Evolutionary conservation across 2,888 invertebrate genomes (phyloP), one percentile per base, ranked within the genome.

Genomic region (Chrysolina americana): DNA sequence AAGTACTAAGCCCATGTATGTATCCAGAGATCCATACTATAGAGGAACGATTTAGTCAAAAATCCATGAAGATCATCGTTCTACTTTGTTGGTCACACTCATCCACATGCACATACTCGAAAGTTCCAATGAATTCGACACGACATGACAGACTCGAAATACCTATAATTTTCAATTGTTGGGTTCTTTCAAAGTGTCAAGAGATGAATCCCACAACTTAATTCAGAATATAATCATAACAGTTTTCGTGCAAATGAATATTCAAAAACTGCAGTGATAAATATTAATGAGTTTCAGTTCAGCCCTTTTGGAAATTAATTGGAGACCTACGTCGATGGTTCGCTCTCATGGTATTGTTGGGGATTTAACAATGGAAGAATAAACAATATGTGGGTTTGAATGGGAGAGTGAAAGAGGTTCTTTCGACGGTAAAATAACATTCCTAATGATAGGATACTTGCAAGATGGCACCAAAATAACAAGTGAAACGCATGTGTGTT

Each of bases 321-420:
- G 41, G 48, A 19, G 72, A 78, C 78, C 74, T 59, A 73, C 78
- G 65, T 72, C 77, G 74, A 74, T 44, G 74, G 19, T 64, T 11
- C 41, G 65, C 62, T 41, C 65, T 41, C 48, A 44, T 64, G 68
- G 65, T 63, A 72, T 76, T 72, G 72, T 71, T 63, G 56, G n/a
- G 48, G 41, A 21, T 21, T 0, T 23, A 73, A 48, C 72, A 68
- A 68, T 50, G 66, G 66, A 11, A 50, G 36, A 41, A 75, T 71
- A 64, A 65, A 75, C 69, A 69, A 71, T 63, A 41, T 65, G 44
- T 69, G 69, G 62, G 50, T 41, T 44, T 66, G n/a, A 23, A 28
- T n/a, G 47, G 66, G 17, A 17, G 59, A 28, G n/a, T 59, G 28
- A 15, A 59, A 19, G 10, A 28, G 17, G n/a, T 59, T 36, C 28